These are phyloP conservation scores for Cenopis cana DNA, from an alignment of 2,888 invertebrate genomes.

Conservation along the genomic window DNA sequence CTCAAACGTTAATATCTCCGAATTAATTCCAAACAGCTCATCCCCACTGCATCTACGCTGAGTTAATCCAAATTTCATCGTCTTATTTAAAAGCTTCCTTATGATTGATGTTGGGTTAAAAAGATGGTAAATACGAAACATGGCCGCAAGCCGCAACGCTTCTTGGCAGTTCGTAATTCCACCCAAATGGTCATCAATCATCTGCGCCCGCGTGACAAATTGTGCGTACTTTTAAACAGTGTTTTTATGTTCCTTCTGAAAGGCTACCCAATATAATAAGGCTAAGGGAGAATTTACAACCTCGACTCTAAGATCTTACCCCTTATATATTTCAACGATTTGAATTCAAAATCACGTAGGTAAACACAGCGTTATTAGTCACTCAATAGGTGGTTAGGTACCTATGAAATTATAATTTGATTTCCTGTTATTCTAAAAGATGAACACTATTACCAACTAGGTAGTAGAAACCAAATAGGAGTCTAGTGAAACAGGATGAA, in stretches of 20 bases:
- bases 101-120: conserved; percentile 62
- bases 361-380: neutral
- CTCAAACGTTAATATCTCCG: neutral
- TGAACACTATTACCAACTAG: neutral
- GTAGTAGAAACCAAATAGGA: too few species aligned
- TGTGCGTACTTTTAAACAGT: conserved; percentile 47
- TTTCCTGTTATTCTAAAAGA: neutral
- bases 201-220: conserved; percentile 55
- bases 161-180: conserved; percentile 30
- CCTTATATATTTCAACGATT: neutral
- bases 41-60: neutral
- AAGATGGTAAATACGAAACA: conserved; percentile 45
- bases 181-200: conserved; percentile 58
- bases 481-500: neutral
- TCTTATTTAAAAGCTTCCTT: conserved; percentile 52
- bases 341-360: neutral
- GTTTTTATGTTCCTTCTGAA: conserved; percentile 26
- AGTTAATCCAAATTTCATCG: conserved; percentile 34
- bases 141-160: conserved; percentile 15
- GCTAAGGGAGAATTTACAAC: neutral
- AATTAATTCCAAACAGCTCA: neutral
- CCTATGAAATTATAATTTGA: neutral
- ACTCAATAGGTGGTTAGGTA: neutral
- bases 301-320: neutral
- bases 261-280: neutral